A percentile compares a stretch with the other conserved stretches of the same genome.
Conservation (phyloP, 2,113 vertebrate genomes). For the Catharus bicknelli region DNA sequence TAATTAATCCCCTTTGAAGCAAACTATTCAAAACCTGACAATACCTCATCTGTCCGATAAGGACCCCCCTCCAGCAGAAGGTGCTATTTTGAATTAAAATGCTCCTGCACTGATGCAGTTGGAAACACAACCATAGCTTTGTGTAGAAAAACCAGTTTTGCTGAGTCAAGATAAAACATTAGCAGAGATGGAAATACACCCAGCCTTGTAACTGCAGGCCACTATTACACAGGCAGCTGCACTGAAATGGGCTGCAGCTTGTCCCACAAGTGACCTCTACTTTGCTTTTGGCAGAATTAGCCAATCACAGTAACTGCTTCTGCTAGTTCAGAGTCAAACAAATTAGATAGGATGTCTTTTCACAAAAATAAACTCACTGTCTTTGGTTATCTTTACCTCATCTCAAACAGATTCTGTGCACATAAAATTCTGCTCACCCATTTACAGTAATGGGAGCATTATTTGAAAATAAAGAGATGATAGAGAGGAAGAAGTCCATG, state of each 20-base stretch:
- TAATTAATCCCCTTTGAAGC: background rate
- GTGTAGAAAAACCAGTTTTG: background rate
- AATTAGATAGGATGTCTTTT: background rate
- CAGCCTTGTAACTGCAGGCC: background rate
- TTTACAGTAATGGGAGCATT: background rate
- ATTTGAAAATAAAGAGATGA: background rate
- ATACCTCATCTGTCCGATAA: background rate
- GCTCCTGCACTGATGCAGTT: background rate
- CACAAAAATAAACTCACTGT: background rate
- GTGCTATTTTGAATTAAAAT: constrained; percentile 1
- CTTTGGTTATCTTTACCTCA: background rate
- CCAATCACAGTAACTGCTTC: background rate
- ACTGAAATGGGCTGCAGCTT: background rate
- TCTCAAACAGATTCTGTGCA: background rate
- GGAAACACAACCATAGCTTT: background rate
- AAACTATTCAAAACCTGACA: background rate
- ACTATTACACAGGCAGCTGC: constrained; percentile 33
- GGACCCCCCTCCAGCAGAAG: background rate
- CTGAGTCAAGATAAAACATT: constrained; percentile 9
- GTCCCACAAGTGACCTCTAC: constrained; percentile 32
- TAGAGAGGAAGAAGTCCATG: background rate
- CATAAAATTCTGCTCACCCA: background rate
- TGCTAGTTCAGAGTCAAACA: background rate
- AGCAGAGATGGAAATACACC: background rate
- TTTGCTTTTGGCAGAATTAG: background rate